Evolutionary conservation across 2,888 invertebrate genomes (phyloP).

Genomic region (Vesta saturnalis): DNA sequence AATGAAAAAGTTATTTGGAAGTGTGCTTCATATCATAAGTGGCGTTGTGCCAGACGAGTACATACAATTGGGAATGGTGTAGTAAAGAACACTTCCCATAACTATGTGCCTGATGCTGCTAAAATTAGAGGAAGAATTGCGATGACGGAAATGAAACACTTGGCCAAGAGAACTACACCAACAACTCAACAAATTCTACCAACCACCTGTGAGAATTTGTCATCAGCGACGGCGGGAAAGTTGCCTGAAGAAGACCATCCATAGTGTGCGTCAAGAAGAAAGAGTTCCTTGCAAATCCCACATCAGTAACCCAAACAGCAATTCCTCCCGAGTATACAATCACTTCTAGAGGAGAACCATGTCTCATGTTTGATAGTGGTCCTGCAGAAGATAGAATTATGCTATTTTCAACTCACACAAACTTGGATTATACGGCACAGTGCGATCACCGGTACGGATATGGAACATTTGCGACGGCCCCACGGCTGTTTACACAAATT

Average conservation of each 20-base stretch:
- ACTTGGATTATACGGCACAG: background rate
- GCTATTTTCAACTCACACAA: background rate
- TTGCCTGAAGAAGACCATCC: background rate
- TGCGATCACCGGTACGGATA: background rate
- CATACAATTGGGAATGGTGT: background rate
- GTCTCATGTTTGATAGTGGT: too few relatives aligned
- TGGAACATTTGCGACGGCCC: background rate
- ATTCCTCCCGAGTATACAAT: background rate
- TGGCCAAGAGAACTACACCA: background rate
- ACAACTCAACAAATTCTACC: background rate
- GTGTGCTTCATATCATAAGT: background rate
- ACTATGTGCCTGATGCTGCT: too few relatives aligned
- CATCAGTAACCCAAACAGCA: background rate
- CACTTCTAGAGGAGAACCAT: too few relatives aligned
- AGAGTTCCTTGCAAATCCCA: background rate
- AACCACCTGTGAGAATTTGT: background rate
- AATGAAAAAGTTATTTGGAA: background rate
- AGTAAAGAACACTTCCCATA: too few relatives aligned
- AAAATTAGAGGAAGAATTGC: background rate
- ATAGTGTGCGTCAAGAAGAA: background rate
- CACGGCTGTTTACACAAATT: too few relatives aligned
- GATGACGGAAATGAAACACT: too few relatives aligned
- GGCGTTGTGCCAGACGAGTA: background rate
- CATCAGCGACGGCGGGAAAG: background rate
- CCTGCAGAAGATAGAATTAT: too few relatives aligned